A percentile compares a stretch with the other conserved stretches of the same genome.
Evolutionary conservation across 2,888 invertebrate genomes (phyloP).

Genomic region (Dasysyrphus albostriatus): DNA sequence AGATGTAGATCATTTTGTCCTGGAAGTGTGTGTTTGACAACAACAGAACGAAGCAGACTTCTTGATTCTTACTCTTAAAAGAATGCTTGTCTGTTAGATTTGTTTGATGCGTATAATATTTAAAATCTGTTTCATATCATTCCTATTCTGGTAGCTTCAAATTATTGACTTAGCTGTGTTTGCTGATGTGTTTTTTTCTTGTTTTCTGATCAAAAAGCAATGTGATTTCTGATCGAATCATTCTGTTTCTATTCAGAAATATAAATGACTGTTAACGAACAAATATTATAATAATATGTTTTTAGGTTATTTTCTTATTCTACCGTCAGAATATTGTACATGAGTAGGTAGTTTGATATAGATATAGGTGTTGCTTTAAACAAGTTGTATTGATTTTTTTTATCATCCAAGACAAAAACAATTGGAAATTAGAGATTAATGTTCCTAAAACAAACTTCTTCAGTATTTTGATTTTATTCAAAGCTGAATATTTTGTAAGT

Average conservation of each 20-base stretch:
- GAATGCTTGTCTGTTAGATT: conserved; percentile 24
- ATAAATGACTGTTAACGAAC: conserved; percentile 17
- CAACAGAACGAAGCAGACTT: conserved; percentile 28
- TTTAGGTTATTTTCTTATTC: conserved; percentile 2
- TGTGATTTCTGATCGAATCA: conserved; percentile 61
- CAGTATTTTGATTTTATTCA: conserved; percentile 11
- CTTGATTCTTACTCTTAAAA: conserved; percentile 24
- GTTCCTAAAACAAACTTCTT: neutral
- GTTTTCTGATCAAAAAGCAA: conserved; percentile 20
- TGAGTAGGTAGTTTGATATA: neutral
- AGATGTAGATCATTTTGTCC: conserved; percentile 22
- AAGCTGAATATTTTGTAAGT: neutral
- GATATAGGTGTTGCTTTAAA: neutral
- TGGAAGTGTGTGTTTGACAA: conserved; percentile 28
- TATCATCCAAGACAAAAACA: neutral
- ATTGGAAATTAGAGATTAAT: neutral
- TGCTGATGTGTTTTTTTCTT: conserved; percentile 13
- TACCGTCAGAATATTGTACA: neutral
- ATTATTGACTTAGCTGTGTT: conserved; percentile 58
- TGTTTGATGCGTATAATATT: conserved; percentile 36
- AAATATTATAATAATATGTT: conserved; percentile 17
- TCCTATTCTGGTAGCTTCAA: conserved; percentile 9
- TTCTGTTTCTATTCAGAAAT: conserved; percentile 31
- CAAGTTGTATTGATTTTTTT: neutral
- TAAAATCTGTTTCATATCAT: conserved; percentile 59